Conservation (phyloP, 2,888 invertebrate genomes). For the Lithophane leautieri region DNA sequence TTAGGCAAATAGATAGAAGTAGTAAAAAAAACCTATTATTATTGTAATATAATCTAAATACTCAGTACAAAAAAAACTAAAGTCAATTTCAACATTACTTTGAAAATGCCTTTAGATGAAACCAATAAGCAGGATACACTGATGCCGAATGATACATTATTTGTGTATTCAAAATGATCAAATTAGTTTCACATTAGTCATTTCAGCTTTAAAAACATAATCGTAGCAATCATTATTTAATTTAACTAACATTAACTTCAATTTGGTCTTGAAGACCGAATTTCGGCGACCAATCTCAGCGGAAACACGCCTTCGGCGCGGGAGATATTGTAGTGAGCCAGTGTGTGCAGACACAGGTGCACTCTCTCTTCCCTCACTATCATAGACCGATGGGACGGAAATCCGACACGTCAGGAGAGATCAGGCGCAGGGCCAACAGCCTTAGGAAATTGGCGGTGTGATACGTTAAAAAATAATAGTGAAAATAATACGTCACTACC, state of each 20-base stretch:
- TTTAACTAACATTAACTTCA: too few relatives aligned
- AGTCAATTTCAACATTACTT: background rate
- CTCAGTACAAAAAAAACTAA: background rate
- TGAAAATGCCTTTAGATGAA: slow-evolving; percentile 10
- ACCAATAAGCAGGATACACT: slow-evolving; percentile 33
- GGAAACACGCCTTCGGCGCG: too few relatives aligned
- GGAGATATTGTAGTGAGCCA: too few relatives aligned
- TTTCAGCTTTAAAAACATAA: background rate
- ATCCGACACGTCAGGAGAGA: too few relatives aligned
- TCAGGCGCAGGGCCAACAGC: too few relatives aligned
- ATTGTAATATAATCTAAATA: slow-evolving; percentile 6
- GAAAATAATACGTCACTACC: too few relatives aligned
- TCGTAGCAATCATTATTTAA: background rate
- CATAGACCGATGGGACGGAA: too few relatives aligned
- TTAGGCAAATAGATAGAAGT: background rate
- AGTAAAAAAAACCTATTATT: background rate
- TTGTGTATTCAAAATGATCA: background rate
- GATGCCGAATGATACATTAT: slow-evolving; percentile 36
- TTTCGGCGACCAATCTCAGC: too few relatives aligned
- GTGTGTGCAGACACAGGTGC: too few relatives aligned
- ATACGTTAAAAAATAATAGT: background rate
- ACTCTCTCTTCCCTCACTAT: too few relatives aligned
- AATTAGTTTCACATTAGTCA: background rate
- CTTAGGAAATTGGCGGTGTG: too few relatives aligned
- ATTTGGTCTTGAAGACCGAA: too few relatives aligned